phyloP scores from a whole-genome alignment of 1,140 invertebrate species.

The Nylanderia fulva region DNA sequence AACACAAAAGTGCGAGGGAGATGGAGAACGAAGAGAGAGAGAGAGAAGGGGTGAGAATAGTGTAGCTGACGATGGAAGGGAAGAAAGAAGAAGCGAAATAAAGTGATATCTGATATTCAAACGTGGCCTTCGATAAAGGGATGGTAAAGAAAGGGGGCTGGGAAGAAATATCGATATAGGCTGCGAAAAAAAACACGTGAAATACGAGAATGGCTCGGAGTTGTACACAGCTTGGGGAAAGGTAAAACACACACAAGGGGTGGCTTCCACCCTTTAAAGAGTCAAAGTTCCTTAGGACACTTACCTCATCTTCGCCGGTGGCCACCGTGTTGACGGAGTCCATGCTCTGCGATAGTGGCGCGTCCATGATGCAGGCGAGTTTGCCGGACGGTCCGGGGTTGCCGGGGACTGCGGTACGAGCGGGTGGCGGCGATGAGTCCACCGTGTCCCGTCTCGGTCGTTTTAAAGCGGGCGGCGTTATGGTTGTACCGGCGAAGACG shows the following conservation, averaged over 20 bases:
- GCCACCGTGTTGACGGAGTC: conserved; percentile 95
- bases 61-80: not conserved
- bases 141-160: not conserved
- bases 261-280: conserved; percentile 20
- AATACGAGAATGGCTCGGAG: not conserved
- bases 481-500: conserved; percentile 85
- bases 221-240: not conserved
- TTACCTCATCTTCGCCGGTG: conserved; percentile 96
- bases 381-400: conserved; percentile 83
- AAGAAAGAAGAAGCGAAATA: not conserved
- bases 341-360: conserved; percentile 93
- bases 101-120: conserved; percentile 9
- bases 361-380: conserved; percentile 86
- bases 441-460: conserved; percentile 87
- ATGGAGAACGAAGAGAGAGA: not conserved
- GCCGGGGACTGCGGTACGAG: conserved; percentile 81
- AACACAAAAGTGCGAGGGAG: conserved; percentile 22
- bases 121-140: not conserved
- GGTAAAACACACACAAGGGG: conserved; percentile 42
- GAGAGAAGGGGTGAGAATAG: not conserved
- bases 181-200: not conserved
- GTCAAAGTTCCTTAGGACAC: conserved; percentile 78
- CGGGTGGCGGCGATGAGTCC: conserved; percentile 85
- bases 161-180: not conserved
- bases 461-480: conserved; percentile 87